These are phyloP conservation scores for Eupithecia subfuscata DNA, from an alignment of 2,888 invertebrate genomes.

Conservation along the genomic window DNA sequence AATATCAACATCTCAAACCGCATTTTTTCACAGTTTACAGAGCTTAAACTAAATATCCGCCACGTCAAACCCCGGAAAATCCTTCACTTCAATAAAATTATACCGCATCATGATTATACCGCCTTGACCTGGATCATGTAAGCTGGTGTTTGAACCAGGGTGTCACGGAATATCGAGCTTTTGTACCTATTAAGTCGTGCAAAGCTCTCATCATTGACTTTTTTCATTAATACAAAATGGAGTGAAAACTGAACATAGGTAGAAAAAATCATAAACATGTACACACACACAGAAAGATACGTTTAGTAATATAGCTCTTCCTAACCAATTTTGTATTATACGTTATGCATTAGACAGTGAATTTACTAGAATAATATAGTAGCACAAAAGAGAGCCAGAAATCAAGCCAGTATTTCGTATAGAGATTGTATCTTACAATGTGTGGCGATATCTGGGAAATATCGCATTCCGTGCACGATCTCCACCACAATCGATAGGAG, in stretches of 20 bases:
- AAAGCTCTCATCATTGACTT: not conserved
- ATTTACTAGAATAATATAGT: conserved; percentile 1
- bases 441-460: conserved; percentile 77
- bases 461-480: conserved; percentile 84
- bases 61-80: not conserved
- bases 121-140: conserved; percentile 23
- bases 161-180: conserved; percentile 16
- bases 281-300: too few relatives aligned
- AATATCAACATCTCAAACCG: not conserved
- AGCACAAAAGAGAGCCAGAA: conserved; percentile 44
- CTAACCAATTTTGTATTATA: not conserved
- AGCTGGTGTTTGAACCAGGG: not conserved
- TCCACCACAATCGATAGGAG: conserved; percentile 85
- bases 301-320: not conserved
- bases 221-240: not conserved
- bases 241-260: not conserved
- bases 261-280: not conserved
- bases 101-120: conserved; percentile 11
- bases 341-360: not conserved
- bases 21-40: not conserved
- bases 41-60: not conserved
- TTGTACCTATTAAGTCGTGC: not conserved
- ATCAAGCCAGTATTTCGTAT: conserved; percentile 52
- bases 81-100: not conserved
- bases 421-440: conserved; percentile 64